Evolutionary conservation across 2,113 vertebrate species (phyloP), one percentile per base, ranked within the genome.

Genomic region (Lipophrys pholis): DNA sequence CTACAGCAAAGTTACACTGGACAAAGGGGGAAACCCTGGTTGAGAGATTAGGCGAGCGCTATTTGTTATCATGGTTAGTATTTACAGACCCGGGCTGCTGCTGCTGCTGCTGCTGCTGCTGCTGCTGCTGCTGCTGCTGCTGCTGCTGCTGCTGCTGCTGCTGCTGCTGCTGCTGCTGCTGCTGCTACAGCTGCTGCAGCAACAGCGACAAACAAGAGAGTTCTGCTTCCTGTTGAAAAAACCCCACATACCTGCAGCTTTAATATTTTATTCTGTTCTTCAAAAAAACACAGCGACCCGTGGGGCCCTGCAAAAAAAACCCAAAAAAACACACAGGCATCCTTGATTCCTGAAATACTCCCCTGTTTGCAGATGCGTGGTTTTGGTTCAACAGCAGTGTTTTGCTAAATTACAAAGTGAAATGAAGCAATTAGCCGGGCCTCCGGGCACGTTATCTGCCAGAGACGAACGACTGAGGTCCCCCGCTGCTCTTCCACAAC

Each of bases 1-100:
- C 71, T 89, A 91, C 84, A 89, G 87, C 89, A 90, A 86, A 82
- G 85, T 87, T 91, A 91, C 89, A 87, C 77, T 38, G 56, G 80
- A 85, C 83, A 50, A 69, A 80, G 74, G 70, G 70, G 70, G 89
- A 86, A 30, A 86, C 84, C 90, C 92, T 87, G 86, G 70, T 78
- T 69, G 86, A 85, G 77, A 83, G 85, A 90, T 92, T 86, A 87
- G 87, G 89, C 82, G 77, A 78, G 73, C 73, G 84, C 87, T 75
- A 77, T 73, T 63, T 80, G 81, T 76, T 84, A 75, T 84, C 60
- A 63, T 15, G 60, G 61, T 55, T 30, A 80, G 50, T 91, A 91
- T 92, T 84, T 92, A 92, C 90, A 92, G 45, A 83, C 51, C 78
- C 53, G 36, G 50, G 64, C 62, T 59, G 78, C 70, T 65, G 69